Conservation (phyloP, 2,113 vertebrate species). For the Amblyopsis rosae region DNA sequence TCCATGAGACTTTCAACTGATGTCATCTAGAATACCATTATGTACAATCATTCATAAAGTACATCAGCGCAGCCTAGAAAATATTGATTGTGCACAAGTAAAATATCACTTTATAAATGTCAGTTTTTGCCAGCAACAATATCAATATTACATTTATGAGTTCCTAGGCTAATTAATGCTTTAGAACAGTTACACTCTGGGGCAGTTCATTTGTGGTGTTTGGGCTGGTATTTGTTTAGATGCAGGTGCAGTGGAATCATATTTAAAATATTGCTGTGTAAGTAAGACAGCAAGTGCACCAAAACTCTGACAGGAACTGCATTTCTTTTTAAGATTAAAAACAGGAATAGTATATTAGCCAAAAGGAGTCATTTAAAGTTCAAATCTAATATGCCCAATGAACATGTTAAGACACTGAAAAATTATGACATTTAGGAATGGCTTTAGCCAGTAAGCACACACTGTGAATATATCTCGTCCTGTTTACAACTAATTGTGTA, state of each 20-base stretch:
- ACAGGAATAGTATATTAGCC: background rate
- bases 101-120: constrained; percentile 64
- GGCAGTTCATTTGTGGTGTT: background rate
- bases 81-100: constrained; percentile 77
- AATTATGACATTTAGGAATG: background rate
- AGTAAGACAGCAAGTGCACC: constrained; percentile 30
- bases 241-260: constrained; percentile 37
- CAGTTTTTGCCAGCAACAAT: constrained; percentile 39
- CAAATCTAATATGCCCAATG: constrained; percentile 1
- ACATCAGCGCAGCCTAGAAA: constrained; percentile 69
- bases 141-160: constrained; percentile 37
- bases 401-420: constrained; percentile 15
- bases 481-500: constrained; percentile 17
- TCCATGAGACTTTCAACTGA: constrained; percentile 52
- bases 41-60: constrained; percentile 66
- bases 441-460: background rate
- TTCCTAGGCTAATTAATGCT: constrained; percentile 5
- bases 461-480: constrained; percentile 7
- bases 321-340: background rate
- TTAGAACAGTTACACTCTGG: constrained; percentile 23
- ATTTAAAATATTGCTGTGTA: constrained; percentile 52
- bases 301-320: constrained; percentile 20
- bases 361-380: background rate
- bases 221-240: constrained; percentile 17
- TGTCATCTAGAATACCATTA: constrained; percentile 66